Base-by-base conservation (phyloP, 2,888 invertebrate species). In the Polietes domitor region DNA sequence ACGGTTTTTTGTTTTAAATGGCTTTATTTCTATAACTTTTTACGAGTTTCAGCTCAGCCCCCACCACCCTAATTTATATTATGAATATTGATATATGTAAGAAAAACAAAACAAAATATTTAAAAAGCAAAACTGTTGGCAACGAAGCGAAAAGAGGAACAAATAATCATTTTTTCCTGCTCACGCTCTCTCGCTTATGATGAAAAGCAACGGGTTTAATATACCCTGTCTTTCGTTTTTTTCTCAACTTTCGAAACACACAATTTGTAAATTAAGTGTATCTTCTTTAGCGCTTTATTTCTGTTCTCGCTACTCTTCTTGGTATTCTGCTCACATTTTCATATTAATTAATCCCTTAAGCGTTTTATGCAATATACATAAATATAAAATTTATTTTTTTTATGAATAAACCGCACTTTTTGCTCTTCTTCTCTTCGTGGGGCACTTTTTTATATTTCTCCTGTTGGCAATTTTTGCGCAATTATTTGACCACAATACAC, bases 21-120 rank as follows among this genome's bases (percentile, higher is more conserved):
- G 19, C 53, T 55, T 73, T 70, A 47, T 76, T 72, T 72, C 41
- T 68, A 79, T 76, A 74, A 72, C 55, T 65, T 78, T 76, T 73
- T 58, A 82, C 58, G 61, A 76, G 55, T 65, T 75, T 76, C 37
- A n/a, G n/a, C n/a, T n/a, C n/a, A n/a, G n/a, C n/a, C n/a, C n/a
- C n/a, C n/a, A n/a, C n/a, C n/a, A 24, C 12, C 61, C 43, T 79
- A 41, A 47, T 28, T 50, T 47, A 24, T 68, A 58, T 68, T 28
- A 37, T 41, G 19, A 78, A 78, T 74, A 77, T 75, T 65, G 70
- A 70, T 58, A 32, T n/a, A n/a, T n/a, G n/a, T n/a, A n/a, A n/a
- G n/a, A 21, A n/a, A 47, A n/a, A 2, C 55, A 26, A 7, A 26
- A 58, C 5, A 15, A 24, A 15, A 24, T 12, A 2, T 26, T 2